Conservation (phyloP, 2,888 invertebrate genomes). For the Drosophila dives region DNA sequence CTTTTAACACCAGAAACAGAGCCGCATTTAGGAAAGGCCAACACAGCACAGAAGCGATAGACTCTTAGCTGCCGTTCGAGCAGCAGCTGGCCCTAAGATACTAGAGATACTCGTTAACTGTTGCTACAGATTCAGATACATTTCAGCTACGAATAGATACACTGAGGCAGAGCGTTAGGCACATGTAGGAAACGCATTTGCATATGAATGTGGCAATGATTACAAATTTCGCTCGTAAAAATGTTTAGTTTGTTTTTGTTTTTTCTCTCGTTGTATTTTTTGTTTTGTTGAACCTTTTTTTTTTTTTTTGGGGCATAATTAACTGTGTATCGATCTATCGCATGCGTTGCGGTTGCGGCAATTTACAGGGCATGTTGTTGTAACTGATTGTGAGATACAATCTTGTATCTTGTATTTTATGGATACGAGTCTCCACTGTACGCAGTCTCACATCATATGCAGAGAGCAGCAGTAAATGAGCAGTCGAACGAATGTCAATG, state of each 20-base stretch:
- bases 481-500: constrained; percentile 65
- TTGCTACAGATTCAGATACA: constrained; percentile 17
- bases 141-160: constrained; percentile 22
- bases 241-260: constrained; percentile 66
- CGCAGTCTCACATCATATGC: constrained; percentile 25
- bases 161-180: constrained; percentile 9
- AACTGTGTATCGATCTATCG: constrained; percentile 67
- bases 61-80: constrained; percentile 76
- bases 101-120: constrained; percentile 39
- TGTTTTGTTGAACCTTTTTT: constrained; percentile 49
- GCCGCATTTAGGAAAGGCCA: constrained; percentile 65
- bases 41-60: constrained; percentile 80
- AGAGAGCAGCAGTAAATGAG: constrained; percentile 39
- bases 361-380: constrained; percentile 66
- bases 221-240: constrained; percentile 81
- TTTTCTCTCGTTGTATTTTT: constrained; percentile 28
- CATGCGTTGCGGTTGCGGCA: constrained; percentile 75
- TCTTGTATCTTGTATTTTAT: constrained; percentile 57
- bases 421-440: constrained; percentile 25
- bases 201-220: constrained; percentile 80
- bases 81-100: constrained; percentile 67
- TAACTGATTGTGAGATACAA: constrained; percentile 67
- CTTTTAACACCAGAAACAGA: constrained; percentile 76
- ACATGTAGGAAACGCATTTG: constrained; percentile 67
- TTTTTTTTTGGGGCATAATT: constrained; percentile 67